Evolutionary conservation across 1,140 invertebrate genomes (phyloP).

Genomic region (Himalopsyche phryganea): DNA sequence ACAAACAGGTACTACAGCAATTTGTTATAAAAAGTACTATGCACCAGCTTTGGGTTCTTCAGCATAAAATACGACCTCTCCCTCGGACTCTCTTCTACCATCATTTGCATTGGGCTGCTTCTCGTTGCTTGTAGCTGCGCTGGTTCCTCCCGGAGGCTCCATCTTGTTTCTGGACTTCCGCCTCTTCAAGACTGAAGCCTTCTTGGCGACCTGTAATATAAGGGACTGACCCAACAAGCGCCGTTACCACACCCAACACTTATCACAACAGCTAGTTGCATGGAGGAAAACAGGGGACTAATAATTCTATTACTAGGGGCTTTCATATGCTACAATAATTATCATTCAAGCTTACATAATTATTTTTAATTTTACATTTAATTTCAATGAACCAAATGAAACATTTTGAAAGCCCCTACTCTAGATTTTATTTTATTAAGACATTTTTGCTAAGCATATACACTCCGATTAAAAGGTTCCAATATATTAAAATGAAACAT

Average conservation of each 20-base stretch:
- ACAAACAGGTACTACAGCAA: too few relatives aligned
- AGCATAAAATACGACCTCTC: conserved; percentile 68
- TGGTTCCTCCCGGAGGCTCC: conserved; percentile 49
- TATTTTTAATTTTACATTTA: too few relatives aligned
- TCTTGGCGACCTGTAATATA: conserved; percentile 70
- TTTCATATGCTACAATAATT: too few relatives aligned
- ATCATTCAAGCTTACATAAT: too few relatives aligned
- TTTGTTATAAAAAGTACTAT: too few relatives aligned
- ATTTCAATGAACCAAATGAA: too few relatives aligned
- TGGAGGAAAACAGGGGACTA: neutral
- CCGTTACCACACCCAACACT: conserved; percentile 35
- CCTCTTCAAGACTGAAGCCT: conserved; percentile 67
- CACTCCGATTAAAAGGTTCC: too few relatives aligned
- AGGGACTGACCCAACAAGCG: conserved; percentile 56
- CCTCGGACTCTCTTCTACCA: conserved; percentile 56
- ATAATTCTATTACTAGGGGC: too few relatives aligned
- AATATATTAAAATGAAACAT: too few relatives aligned
- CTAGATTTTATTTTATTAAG: too few relatives aligned
- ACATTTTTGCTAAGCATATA: too few relatives aligned
- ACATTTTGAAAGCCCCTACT: too few relatives aligned
- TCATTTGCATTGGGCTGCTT: conserved; percentile 22
- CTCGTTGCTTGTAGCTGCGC: conserved; percentile 33
- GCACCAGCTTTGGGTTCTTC: conserved; percentile 64
- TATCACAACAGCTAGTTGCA: conserved; percentile 28
- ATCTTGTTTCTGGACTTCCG: conserved; percentile 67